Percentiles rank a stretch among this genome's conserved stretches.
Evolutionary conservation across 1,140 invertebrate genomes (phyloP).

Genomic region (Proctacanthus coquilletti): DNA sequence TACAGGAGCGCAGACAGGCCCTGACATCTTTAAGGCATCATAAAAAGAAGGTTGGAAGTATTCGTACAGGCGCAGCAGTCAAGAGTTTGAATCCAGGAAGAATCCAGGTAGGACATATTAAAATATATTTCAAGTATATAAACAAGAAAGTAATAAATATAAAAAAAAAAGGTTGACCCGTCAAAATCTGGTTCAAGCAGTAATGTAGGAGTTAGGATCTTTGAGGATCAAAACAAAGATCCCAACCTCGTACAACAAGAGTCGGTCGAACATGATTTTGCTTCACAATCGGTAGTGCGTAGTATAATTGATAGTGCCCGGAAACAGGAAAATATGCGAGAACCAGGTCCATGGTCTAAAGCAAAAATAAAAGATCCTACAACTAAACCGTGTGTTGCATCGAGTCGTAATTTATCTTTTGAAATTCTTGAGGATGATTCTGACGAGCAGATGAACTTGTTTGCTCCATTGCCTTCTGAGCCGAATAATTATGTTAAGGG

Average conservation of each 20-base stretch:
- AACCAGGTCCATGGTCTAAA: slow-evolving; percentile 47
- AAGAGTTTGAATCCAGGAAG: slow-evolving; percentile 18
- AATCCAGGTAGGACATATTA: slow-evolving; percentile 14
- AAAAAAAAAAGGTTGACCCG: no score
- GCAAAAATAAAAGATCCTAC: no score
- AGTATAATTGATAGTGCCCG: slow-evolving; percentile 39
- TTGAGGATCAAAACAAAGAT: slow-evolving; percentile 20
- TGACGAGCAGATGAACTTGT: not conserved
- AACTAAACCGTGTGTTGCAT: no score
- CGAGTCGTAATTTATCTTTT: no score
- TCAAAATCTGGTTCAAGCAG: slow-evolving; percentile 9
- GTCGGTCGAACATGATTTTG: not conserved
- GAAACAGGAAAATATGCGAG: slow-evolving; percentile 37
- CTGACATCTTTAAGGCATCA: slow-evolving; percentile 50
- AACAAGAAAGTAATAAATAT: no score
- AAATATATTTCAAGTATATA: no score
- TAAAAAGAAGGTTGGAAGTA: slow-evolving; percentile 35
- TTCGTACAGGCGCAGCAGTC: slow-evolving; percentile 31
- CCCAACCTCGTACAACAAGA: slow-evolving; percentile 7
- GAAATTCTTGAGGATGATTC: slow-evolving; percentile 20
- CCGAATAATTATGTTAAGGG: slow-evolving; percentile 16
- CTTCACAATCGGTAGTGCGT: slow-evolving; percentile 9
- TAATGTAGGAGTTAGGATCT: slow-evolving; percentile 16
- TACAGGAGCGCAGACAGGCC: slow-evolving; percentile 51
- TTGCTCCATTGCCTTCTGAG: slow-evolving; percentile 15